Evolutionary conservation across 2,797 vertebrate genomes (phyloP), one percentile per base, ranked within the genome.

Genomic region (Pristis pectinata): DNA sequence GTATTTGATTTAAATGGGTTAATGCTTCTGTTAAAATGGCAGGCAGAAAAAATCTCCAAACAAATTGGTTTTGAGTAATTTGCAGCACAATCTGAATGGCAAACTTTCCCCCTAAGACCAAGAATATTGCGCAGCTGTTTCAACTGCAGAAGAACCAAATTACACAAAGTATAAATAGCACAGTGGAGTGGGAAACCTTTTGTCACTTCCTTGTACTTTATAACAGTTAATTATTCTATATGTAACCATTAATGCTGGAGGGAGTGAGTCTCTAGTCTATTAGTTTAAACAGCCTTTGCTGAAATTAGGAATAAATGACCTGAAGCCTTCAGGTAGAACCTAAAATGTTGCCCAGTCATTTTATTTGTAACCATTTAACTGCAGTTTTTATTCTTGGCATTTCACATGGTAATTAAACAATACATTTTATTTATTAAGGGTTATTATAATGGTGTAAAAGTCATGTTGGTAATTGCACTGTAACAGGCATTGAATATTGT

Each of bases 241-340:
- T 91, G 87, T 41, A 37, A 41, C 19, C 8, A 9, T 41, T 61
- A 91, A 37, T 91, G 19, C 61, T 91, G 59, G 59, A 91, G 59
- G 87, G 87, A 64, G 59, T 9, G n/a, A 91, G 59, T 19, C 17
- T 64, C 34, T 34, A 91, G 87, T 91, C 59, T 91, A 64, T 64
- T 49, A 91, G n/a, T 61, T 91, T 64, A 37, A 91, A 37, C 87
- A 91, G 87, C 15, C 15, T 91, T 37, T 91, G 87, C 34, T 91
- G 64, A 91, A 91, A 64, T 91, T 67, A 91, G 37, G 10, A 91
- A 17, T 91, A 91, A 64, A 64, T 41, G n/a, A 37, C 87, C 41
- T 91, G 87, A 10, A 17, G 87, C 19, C 24, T 27, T 34, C 34
- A 89, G 53, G 19, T 56, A 8, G 56, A 89, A n/a, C 11, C 15